Percentiles rank a stretch among this genome's conserved stretches.
phyloP scores from a whole-genome alignment of 2,888 invertebrate species.

The Agonopterix heracliana region DNA sequence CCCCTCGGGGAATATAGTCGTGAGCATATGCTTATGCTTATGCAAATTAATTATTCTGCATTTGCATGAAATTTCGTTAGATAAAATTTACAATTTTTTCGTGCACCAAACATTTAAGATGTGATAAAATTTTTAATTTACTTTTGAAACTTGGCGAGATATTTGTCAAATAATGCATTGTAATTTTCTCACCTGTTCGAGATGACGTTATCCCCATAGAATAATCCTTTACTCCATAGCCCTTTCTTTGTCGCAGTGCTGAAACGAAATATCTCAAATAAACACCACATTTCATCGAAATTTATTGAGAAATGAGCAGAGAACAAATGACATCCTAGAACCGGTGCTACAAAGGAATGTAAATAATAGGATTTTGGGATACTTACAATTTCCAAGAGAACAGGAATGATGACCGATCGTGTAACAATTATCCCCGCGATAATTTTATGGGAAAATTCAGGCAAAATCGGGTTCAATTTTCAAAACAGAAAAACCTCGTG shows the following conservation, averaged over 20 bases:
- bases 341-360: conserved; percentile 4
- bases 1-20: no score
- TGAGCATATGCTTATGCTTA: no score
- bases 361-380: conserved; percentile 1
- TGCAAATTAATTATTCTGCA: no score
- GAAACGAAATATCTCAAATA: conserved; percentile 18
- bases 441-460: conserved; percentile 2
- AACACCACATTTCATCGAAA: not conserved
- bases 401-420: not conserved
- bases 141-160: no score
- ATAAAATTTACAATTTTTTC: no score
- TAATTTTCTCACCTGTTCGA: conserved; percentile 34
- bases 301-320: conserved; percentile 1
- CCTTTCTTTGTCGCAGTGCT: conserved; percentile 17
- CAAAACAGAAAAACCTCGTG: conserved; percentile 45
- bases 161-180: no score
- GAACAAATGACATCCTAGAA: not conserved
- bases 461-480: conserved; percentile 9
- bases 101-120: no score
- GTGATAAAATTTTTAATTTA: no score
- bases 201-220: conserved; percentile 39
- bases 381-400: not conserved
- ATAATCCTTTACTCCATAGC: conserved; percentile 31
- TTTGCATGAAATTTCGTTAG: no score
- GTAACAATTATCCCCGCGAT: conserved; percentile 3